Conservation (phyloP, 35 echinoderm and acorn worm species). For the Heliocidaris tuberculata region DNA sequence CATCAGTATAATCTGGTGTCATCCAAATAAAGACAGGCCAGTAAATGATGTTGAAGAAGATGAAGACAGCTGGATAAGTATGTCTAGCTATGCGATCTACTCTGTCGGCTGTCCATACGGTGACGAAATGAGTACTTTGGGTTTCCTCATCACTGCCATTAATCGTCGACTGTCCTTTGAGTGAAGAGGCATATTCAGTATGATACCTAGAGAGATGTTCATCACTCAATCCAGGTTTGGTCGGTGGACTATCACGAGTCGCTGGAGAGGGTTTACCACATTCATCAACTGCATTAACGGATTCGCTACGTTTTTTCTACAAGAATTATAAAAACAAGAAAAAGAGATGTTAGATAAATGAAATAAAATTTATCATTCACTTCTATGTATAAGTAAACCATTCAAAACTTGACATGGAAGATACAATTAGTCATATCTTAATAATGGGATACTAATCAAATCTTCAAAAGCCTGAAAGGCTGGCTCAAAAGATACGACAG, state of each 20-base stretch:
- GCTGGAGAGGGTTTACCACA: neutral
- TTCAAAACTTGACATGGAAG: neutral
- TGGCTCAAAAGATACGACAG: neutral
- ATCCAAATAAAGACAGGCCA: conserved; percentile 58
- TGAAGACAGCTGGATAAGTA: conserved; percentile 48
- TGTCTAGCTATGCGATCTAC: conserved; percentile 55
- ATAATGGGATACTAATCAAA: neutral
- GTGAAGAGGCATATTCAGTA: conserved; percentile 18
- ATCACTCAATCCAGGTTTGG: conserved; percentile 14
- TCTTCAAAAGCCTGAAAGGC: neutral
- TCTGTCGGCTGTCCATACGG: conserved; percentile 20
- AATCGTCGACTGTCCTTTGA: neutral
- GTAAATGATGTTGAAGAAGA: conserved; percentile 59
- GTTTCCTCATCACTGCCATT: conserved; percentile 20
- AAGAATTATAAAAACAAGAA: neutral
- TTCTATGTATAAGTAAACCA: neutral
- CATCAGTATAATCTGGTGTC: neutral
- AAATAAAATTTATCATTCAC: neutral
- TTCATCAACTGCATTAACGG: neutral
- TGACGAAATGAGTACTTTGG: neutral
- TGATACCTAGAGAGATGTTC: conserved; percentile 19
- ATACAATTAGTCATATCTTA: neutral
- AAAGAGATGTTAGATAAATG: neutral
- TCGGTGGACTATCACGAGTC: neutral
- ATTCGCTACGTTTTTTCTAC: neutral